Base-by-base conservation (phyloP, 2,888 invertebrate species). In the Syritta pipiens region DNA sequence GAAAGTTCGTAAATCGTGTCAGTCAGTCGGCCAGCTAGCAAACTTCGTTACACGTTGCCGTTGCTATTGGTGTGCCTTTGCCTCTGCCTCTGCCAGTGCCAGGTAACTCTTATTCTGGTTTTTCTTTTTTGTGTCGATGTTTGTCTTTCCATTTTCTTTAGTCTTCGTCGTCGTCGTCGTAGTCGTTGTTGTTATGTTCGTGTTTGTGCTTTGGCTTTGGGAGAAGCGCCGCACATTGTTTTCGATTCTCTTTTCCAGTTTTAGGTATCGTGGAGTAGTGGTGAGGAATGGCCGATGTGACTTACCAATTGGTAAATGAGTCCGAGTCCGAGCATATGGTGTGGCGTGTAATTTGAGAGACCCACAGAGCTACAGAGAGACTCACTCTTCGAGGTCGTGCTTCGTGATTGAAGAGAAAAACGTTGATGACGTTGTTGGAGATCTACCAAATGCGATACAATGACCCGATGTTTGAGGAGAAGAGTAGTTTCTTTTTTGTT, bases 41-140 rank as follows among this genome's bases (percentile, higher is more conserved):
- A 72, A 79, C 77, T 79, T 51, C 57, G 62, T 67, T 74, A 79
- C 74, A 74, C 74, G 72, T 79, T 79, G 79, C 67, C 57, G 67
- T 14, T 28, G 28, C n/a, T 28, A 57, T n/a, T n/a, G 17, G 57
- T 40, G 65, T 59, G 72, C 67, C 72, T 48, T n/a, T n/a, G n/a
- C n/a, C n/a, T n/a, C n/a, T n/a, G n/a, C n/a, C n/a, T n/a, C n/a
- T n/a, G n/a, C n/a, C n/a, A n/a, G n/a, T n/a, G n/a, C n/a, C 67
- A 74, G 67, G 79, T 79, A 68, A 74, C 74, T 67, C 67, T 67
- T 17, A 79, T 67, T 79, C 74, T 60, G 67, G 60, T 40, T 24
- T 24, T 35, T 42, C 37, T 19, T 32, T 14, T 42, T 49, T 10
- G 17, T 40, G 3, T 75, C 59, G 6, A 49, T 35, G 40, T 65